Evolutionary conservation across 2,888 invertebrate species (phyloP), one percentile per base, ranked within the genome.

Genomic region (Philopedon plagiatum): DNA sequence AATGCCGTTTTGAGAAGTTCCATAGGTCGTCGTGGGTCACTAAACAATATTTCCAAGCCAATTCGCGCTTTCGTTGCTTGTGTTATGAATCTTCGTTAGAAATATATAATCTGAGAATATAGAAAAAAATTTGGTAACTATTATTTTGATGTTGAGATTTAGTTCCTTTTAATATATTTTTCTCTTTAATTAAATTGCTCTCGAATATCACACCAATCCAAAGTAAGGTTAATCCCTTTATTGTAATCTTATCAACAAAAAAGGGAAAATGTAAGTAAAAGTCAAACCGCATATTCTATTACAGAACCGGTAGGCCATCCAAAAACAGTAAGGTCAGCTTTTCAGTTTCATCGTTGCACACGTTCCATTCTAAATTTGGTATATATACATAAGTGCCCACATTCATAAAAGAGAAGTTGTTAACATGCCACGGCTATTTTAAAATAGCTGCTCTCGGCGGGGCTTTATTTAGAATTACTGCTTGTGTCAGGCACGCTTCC

Each of bases 361-460:
- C 67, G 67, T 51, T 67, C 67, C 60, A 60, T 67, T 67, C 67
- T 67, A 67, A 67, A 67, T 67, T 67, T 67, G 67, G 67, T 67
- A 61, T 67, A 67, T 67, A 49, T 57, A 64, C 62, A 58, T 69
- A 69, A 70, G 70, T 70, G 58, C 37, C 49, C 49, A 70, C 70
- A 70, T 70, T 70, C 64, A 70, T 70, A 64, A 70, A 70, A 64
- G 58, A 58, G 58, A 70, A 70, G 64, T 64, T 70, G 70, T 64
- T 63, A 70, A 58, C 64, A 63, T 63, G 61, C 70, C 57, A 62
- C 63, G 34, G 64, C 64, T 58, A 58, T 64, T 69, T 64, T 58
- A 64, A 70, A 58, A 64, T 64, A 58, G 21, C 69, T 21, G 44
- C 69, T 68, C 46, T 32, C 15, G 51, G 8, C 51, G 26, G 69